Percentiles rank a stretch among this genome's conserved stretches.
These are phyloP conservation scores for Metaphire vulgaris DNA, from an alignment of 1,140 invertebrate species.

Conservation along the genomic window DNA sequence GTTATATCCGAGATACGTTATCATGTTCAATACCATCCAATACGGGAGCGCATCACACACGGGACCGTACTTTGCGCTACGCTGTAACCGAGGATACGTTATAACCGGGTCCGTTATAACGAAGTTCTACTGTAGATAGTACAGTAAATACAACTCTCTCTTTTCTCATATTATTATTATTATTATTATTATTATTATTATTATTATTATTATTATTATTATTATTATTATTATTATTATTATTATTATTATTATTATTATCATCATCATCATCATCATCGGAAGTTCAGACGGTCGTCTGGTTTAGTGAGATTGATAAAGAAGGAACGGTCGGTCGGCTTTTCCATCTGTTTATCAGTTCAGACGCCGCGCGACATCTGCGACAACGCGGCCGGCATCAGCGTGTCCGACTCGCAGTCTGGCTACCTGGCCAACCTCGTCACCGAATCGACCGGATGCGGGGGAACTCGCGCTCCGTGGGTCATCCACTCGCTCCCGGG, in stretches of 20 bases:
- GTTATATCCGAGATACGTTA: no score
- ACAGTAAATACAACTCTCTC: no score
- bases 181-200: no score
- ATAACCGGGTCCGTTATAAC: no score
- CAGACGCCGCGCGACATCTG: neutral
- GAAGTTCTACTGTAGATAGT: neutral
- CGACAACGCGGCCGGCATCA: neutral
- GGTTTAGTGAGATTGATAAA: neutral
- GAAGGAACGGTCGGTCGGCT: no score
- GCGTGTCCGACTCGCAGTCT: neutral
- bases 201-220: no score
- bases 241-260: neutral
- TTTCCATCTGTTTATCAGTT: neutral
- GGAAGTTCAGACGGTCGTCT: neutral
- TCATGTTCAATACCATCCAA: no score
- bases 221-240: neutral
- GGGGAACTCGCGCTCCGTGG: neutral
- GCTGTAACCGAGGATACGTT: no score
- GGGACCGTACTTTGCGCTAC: no score
- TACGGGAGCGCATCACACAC: no score
- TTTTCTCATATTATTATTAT: no score
- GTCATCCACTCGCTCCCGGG: neutral
- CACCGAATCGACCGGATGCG: slow-evolving; percentile 3
- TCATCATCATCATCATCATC: no score
- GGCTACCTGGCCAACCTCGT: slow-evolving; percentile 10